Base-by-base conservation (phyloP, 2,797 vertebrate genomes). In the Melopsittacus undulatus region DNA sequence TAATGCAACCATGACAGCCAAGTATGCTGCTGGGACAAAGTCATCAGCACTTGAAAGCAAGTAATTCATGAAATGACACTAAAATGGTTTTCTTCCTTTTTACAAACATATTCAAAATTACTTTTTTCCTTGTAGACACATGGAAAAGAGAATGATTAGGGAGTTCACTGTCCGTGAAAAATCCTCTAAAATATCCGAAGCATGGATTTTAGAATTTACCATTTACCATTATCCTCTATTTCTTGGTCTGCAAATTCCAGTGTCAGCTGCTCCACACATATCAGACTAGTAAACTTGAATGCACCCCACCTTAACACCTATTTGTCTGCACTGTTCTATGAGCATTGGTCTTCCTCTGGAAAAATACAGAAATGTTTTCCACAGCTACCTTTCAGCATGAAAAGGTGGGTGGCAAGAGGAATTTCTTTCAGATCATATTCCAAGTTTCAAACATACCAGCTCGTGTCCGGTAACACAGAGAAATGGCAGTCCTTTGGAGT, bases 381-480 rank as follows among this genome's bases (percentile, higher is more conserved):
- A 86, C 59, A 92, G 36, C 67, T 74, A 32, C 46, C 69, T 90
- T 81, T 68, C 61, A 68, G 62, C 54, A 74, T 8, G 6, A 42
- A 63, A 96, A 91, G 30, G 38, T 72, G 73, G 54, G 36, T 57
- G 66, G 51, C 88, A 80, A 80, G 68, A 72, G 17, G 32, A 83
- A 68, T 75, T 91, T 90, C 81, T 78, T 84, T 79, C 69, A 94
- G 72, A 40, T 68, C 26, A 9, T 56, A 66, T 63, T 96, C 38
- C 40, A 83, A 96, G 78, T 94, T 78, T 90, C 80, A 92, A 78
- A 77, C 66, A 82, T 73, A 95, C 48, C 90, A 96, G 82, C 67
- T 95, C 64, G 68, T 77, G 76, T 81, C 80, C 63, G 40, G 91
- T 94, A 97, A 94, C 92, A 93, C 34, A 94, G 87, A 83, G 45